A percentile compares a stretch with the other conserved stretches of the same genome.
phyloP scores from a whole-genome alignment of 2,797 vertebrate genomes.

The Stomatorhinus walkeri region DNA sequence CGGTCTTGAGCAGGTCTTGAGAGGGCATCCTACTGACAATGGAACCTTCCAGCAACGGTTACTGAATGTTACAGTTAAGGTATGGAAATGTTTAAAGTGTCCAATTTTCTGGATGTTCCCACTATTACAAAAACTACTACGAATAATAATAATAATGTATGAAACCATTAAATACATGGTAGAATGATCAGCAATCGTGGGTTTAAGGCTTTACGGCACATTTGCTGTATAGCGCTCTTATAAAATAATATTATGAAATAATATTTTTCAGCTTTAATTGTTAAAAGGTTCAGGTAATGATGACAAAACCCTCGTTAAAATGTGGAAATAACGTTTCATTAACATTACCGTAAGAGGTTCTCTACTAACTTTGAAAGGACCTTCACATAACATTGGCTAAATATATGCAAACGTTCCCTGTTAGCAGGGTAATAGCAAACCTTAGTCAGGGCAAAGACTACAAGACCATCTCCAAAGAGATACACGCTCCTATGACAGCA shows the following conservation, averaged over 20 bases:
- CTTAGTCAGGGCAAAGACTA: not conserved
- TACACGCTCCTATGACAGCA: not conserved
- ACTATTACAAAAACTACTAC: not conserved
- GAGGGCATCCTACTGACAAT: not conserved
- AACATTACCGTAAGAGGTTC: not conserved
- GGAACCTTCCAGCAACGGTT: not conserved
- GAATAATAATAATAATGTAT: not conserved
- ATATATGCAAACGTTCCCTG: not conserved
- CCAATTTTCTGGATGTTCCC: not conserved
- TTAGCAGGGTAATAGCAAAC: not conserved
- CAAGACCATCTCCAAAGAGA: not conserved
- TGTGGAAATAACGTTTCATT: not conserved
- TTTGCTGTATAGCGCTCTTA: not conserved
- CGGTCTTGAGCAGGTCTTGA: not conserved
- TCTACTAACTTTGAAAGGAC: not conserved
- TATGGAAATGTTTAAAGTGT: not conserved
- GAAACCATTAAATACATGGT: not conserved
- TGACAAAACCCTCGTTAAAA: not conserved
- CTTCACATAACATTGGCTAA: not conserved
- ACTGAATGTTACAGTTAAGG: not conserved
- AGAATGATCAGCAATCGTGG: not conserved
- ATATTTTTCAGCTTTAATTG: not conserved
- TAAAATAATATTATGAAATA: not conserved
- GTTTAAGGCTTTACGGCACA: not conserved
- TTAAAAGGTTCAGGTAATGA: not conserved